Conservation (phyloP, 2,797 vertebrate genomes). For the Acanthurus tractus region DNA sequence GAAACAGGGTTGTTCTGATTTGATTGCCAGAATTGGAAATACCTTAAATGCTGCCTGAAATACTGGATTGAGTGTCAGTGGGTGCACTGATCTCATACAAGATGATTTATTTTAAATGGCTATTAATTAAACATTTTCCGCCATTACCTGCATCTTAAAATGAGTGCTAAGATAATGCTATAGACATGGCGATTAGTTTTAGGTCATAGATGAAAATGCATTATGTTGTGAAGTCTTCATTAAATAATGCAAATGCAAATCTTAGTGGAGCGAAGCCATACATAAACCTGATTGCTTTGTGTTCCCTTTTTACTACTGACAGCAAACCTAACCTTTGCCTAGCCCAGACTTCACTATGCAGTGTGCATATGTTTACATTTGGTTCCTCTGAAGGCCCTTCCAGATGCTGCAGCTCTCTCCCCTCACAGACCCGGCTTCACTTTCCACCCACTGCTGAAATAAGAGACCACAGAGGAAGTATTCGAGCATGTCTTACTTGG, state of each 20-base stretch:
- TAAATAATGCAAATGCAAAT: neutral
- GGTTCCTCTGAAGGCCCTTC: slow-evolving; percentile 57
- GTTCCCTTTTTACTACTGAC: neutral
- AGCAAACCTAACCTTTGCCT: neutral
- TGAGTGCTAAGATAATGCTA: neutral
- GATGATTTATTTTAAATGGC: neutral
- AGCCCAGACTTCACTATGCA: slow-evolving; percentile 21
- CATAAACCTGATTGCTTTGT: neutral
- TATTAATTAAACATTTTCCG: neutral
- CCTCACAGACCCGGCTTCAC: slow-evolving; percentile 55
- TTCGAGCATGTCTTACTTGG: slow-evolving; percentile 74
- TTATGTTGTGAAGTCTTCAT: neutral
- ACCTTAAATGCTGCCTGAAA: too few relatives aligned
- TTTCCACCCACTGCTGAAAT: slow-evolving; percentile 69
- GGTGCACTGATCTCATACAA: too few relatives aligned
- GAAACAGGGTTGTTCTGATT: too few relatives aligned
- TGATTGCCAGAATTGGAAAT: too few relatives aligned
- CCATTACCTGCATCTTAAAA: neutral
- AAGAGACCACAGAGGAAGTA: slow-evolving; percentile 76
- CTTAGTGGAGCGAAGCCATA: neutral
- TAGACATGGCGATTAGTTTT: neutral
- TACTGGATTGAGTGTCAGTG: too few relatives aligned
- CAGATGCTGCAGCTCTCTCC: slow-evolving; percentile 67
- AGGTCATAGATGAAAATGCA: neutral
- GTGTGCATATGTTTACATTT: slow-evolving; percentile 60